These are phyloP conservation scores for Cynocephalus volans DNA, from an alignment of 2,113 vertebrate species.

Conservation along the genomic window DNA sequence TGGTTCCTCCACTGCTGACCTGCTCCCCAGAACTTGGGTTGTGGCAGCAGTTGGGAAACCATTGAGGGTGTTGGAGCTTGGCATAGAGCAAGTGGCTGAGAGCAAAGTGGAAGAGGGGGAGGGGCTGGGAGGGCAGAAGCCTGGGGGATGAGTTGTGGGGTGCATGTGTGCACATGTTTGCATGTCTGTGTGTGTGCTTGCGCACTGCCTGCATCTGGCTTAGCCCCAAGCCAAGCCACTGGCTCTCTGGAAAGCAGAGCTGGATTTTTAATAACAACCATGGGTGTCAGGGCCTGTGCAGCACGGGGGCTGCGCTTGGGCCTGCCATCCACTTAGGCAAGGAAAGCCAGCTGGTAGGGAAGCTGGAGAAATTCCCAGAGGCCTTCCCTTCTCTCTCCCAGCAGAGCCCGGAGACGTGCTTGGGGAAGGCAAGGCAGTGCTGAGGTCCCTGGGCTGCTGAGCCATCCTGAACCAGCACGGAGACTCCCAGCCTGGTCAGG, in stretches of 20 bases:
- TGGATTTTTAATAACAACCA: neutral
- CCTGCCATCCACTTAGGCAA: neutral
- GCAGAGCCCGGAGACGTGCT: neutral
- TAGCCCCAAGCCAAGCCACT: neutral
- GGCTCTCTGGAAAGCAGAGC: neutral
- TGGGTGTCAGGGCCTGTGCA: neutral
- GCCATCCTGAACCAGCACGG: neutral
- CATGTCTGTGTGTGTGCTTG: neutral
- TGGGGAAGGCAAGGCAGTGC: neutral
- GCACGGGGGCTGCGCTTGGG: no score
- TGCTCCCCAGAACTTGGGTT: conserved; percentile 89
- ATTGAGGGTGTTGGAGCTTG: conserved; percentile 89
- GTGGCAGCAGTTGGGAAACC: conserved; percentile 88
- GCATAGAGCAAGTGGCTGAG: conserved; percentile 85
- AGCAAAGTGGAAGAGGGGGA: conserved; percentile 41
- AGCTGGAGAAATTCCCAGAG: neutral
- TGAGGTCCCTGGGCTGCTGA: accelerated
- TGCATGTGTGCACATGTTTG: neutral
- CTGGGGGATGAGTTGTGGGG: conserved; percentile 71
- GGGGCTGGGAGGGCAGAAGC: conserved; percentile 83
- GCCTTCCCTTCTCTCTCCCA: neutral
- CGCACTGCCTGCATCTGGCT: neutral
- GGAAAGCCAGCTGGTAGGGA: neutral
- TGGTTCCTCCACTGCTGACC: conserved; percentile 88
- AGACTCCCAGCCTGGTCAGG: accelerated